phyloP scores from a whole-genome alignment of 2,113 vertebrate genomes.

The Rhabdomys dilectus region DNA sequence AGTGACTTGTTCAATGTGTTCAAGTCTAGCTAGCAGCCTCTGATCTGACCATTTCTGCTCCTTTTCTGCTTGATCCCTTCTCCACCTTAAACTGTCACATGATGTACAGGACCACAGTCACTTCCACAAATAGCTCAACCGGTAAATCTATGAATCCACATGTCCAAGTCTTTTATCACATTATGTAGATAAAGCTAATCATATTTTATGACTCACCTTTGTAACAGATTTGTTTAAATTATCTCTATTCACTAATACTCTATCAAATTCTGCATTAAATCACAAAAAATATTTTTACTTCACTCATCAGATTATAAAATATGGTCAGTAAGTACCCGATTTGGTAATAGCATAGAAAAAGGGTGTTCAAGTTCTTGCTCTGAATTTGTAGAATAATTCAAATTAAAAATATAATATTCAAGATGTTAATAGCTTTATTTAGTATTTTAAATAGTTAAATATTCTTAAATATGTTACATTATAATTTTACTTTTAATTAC shows the following conservation, averaged over 20 bases:
- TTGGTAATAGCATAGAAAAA: not conserved
- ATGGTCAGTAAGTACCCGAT: not conserved
- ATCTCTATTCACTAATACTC: not conserved
- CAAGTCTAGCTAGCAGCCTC: not conserved
- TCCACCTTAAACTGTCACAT: not conserved
- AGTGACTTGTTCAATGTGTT: not conserved
- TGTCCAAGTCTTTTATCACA: not conserved
- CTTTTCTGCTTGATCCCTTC: not conserved
- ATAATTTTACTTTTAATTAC: not conserved
- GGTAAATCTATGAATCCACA: not conserved
- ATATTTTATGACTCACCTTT: not conserved
- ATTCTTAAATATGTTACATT: not conserved
- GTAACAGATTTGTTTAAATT: not conserved
- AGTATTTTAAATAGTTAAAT: not conserved
- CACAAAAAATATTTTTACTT: not conserved
- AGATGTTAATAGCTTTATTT: not conserved
- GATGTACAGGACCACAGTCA: not conserved
- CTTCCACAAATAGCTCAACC: not conserved
- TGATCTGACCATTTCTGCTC: not conserved
- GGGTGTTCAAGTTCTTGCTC: not conserved
- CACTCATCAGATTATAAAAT: not conserved
- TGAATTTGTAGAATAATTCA: not conserved
- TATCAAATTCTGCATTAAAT: constrained; percentile 23
- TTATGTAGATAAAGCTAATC: not conserved
- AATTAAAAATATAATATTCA: not conserved